Percentiles rank a stretch among this genome's conserved stretches.
Conservation (phyloP, 2,797 vertebrate species). For the Centropyge bicolor region DNA sequence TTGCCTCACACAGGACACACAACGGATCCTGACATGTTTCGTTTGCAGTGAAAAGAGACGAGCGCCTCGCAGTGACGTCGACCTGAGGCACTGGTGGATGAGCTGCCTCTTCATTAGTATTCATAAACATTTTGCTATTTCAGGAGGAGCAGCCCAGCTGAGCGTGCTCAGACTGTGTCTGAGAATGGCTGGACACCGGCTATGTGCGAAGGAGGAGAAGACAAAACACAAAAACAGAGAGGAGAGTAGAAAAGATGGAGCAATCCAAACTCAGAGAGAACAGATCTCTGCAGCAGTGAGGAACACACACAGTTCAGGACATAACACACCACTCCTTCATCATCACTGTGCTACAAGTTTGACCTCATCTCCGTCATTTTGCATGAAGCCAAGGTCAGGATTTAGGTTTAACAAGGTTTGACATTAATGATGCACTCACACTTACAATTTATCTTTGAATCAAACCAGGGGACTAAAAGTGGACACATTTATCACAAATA, state of each 20-base stretch:
- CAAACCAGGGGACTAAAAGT: background rate
- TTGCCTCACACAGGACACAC: background rate
- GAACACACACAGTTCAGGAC: background rate
- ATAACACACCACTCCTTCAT: background rate
- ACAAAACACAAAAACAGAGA: conserved; percentile 29
- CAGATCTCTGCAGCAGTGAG: background rate
- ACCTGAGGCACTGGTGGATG: conserved; percentile 21
- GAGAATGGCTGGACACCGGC: conserved; percentile 25
- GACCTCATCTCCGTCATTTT: background rate
- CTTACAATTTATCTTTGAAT: background rate
- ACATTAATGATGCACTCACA: background rate
- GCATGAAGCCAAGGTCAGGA: background rate
- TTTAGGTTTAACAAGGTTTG: background rate
- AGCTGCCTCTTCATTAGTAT: conserved; percentile 60
- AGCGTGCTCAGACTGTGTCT: conserved; percentile 63
- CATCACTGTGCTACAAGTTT: background rate
- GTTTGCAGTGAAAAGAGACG: conserved; percentile 31
- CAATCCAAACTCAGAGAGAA: background rate
- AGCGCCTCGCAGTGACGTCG: conserved; percentile 18
- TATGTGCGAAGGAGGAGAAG: conserved; percentile 29
- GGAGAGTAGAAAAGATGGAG: conserved; percentile 6
- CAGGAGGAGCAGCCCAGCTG: conserved; percentile 32
- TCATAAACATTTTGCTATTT: conserved; percentile 64
- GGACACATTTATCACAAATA: background rate
- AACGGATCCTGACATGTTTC: conserved; percentile 52